Percentiles rank a stretch among this genome's conserved stretches.
Evolutionary conservation across 2,888 invertebrate species (phyloP).

Genomic region (Limulus polyphemus): DNA sequence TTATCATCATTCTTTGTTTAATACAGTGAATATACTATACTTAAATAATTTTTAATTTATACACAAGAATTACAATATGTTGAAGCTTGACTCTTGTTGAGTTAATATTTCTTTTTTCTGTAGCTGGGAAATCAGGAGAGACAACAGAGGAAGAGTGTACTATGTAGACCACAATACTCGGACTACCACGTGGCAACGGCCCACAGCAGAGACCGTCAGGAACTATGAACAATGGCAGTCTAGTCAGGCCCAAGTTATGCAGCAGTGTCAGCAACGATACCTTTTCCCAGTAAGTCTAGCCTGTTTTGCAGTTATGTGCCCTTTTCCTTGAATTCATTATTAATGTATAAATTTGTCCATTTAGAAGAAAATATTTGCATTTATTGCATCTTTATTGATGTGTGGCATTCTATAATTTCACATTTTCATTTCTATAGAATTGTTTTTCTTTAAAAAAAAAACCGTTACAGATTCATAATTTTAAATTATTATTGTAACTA

Average conservation of each 20-base stretch:
- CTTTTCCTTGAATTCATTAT: background rate
- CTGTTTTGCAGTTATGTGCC: too few relatives aligned
- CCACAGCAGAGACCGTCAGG: constrained; percentile 81
- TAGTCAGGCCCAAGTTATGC: constrained; percentile 80
- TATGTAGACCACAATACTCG: constrained; percentile 95
- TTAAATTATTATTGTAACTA: too few relatives aligned
- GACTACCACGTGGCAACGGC: constrained; percentile 78
- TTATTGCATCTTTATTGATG: too few relatives aligned
- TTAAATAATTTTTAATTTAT: too few relatives aligned
- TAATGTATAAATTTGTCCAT: background rate
- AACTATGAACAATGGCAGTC: constrained; percentile 97
- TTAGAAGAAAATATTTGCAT: background rate
- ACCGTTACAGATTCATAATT: background rate
- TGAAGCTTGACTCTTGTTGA: too few relatives aligned
- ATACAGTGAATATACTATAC: too few relatives aligned
- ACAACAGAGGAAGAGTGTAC: constrained; percentile 84
- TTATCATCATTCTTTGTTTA: too few relatives aligned
- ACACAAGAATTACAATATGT: too few relatives aligned
- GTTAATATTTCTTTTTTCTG: constrained; percentile 1
- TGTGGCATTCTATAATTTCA: too few relatives aligned
- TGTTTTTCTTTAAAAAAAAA: background rate
- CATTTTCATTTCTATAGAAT: too few relatives aligned
- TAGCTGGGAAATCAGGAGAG: constrained; percentile 84
- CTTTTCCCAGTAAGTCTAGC: constrained; percentile 51
- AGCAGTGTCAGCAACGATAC: constrained; percentile 89